Percentiles rank a stretch among this genome's conserved stretches.
These are phyloP conservation scores for Drosophila busckii DNA, from an alignment of 1,140 invertebrate genomes.

Conservation along the genomic window DNA sequence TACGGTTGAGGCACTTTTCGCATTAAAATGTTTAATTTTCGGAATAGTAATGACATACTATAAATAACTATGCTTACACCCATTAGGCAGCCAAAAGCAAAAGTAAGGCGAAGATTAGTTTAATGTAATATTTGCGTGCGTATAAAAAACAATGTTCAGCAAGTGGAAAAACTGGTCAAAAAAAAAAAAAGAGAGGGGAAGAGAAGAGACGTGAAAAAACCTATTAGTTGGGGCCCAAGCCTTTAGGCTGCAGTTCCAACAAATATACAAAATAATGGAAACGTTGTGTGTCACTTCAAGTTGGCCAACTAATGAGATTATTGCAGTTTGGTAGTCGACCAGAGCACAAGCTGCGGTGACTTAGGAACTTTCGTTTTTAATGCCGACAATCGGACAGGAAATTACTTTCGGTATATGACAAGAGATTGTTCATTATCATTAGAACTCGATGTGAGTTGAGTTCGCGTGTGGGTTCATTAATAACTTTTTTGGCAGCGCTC, in stretches of 20 bases:
- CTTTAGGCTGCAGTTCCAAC: conserved; percentile 19
- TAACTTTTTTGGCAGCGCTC: conserved; percentile 29
- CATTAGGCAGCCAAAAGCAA: conserved; percentile 51
- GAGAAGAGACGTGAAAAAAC: conserved; percentile 28
- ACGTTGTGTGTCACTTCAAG: conserved; percentile 53
- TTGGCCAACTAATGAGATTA: conserved; percentile 53
- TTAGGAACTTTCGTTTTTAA: conserved; percentile 59
- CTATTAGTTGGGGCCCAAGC: conserved; percentile 40
- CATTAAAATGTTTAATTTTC: conserved; percentile 75
- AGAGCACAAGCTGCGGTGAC: conserved; percentile 4
- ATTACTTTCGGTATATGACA: conserved; percentile 34
- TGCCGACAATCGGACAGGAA: conserved; percentile 53
- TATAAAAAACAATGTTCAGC: conserved; percentile 39
- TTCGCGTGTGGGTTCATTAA: conserved; percentile 42
- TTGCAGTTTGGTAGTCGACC: conserved; percentile 7
- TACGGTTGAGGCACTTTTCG: conserved; percentile 67
- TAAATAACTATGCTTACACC: conserved; percentile 70
- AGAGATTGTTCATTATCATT: conserved; percentile 47
- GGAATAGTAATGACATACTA: conserved; percentile 70
- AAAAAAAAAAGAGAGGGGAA: conserved; percentile 23
- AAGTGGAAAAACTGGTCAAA: conserved; percentile 50
- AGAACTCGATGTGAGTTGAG: conserved; percentile 44
- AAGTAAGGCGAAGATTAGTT: conserved; percentile 40
- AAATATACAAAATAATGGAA: conserved; percentile 19
- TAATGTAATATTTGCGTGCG: conserved; percentile 74